A percentile compares a stretch with the other conserved stretches of the same genome.
Conservation (phyloP, 2,888 invertebrate genomes). For the Cephonodes hylas region DNA sequence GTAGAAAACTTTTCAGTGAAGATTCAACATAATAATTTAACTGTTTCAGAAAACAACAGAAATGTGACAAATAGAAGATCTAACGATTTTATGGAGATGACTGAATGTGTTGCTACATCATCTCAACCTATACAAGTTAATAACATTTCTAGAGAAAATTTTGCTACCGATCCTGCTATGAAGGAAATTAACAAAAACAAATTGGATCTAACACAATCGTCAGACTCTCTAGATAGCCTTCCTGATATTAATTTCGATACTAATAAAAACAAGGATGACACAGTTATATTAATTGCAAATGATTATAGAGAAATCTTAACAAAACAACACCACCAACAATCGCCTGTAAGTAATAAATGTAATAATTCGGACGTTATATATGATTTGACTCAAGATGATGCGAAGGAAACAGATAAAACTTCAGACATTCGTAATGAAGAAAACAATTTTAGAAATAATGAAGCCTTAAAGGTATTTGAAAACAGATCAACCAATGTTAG, state of each 20-base stretch:
- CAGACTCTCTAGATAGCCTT: conserved; percentile 49
- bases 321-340: too few species aligned
- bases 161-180: conserved; percentile 15
- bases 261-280: conserved; percentile 42
- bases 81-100: conserved; percentile 65
- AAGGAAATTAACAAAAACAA: conserved; percentile 20
- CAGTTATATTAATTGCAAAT: conserved; percentile 38
- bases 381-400: conserved; percentile 33
- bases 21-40: background rate
- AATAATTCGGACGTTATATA: conserved; percentile 18
- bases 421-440: background rate
- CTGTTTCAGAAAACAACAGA: conserved; percentile 24
- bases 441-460: background rate
- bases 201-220: conserved; percentile 55
- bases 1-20: background rate
- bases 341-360: conserved; percentile 17
- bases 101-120: conserved; percentile 48
- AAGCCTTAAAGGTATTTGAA: background rate
- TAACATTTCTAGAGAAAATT: conserved; percentile 45
- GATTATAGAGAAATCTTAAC: conserved; percentile 25
- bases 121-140: conserved; percentile 31
- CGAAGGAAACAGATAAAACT: background rate
- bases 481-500: background rate
- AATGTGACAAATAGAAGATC: conserved; percentile 46
- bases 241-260: conserved; percentile 45